phyloP scores from a whole-genome alignment of 2,888 invertebrate genomes.

The Penaeus monodon region DNA sequence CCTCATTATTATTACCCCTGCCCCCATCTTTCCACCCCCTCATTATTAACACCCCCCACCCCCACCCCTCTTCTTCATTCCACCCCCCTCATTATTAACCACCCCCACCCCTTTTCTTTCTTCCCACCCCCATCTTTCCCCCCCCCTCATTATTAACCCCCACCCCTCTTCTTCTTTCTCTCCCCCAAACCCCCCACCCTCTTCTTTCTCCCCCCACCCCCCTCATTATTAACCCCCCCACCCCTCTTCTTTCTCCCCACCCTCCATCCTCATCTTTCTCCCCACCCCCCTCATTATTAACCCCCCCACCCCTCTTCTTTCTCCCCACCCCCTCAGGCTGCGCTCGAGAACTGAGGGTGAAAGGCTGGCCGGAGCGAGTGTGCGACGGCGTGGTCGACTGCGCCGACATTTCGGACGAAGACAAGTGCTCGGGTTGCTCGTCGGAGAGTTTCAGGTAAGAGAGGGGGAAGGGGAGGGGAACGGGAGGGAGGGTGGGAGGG shows the following conservation, averaged over 20 bases:
- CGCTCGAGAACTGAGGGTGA: conserved; percentile 79
- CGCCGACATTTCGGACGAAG: conserved; percentile 85
- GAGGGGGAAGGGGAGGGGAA: too few relatives aligned
- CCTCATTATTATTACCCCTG: background rate
- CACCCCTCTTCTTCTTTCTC: background rate
- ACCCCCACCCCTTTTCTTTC: background rate
- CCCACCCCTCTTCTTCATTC: background rate
- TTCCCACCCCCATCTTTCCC: too few relatives aligned
- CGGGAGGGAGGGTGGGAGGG: too few relatives aligned
- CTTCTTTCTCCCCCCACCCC: too few relatives aligned
- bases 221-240: background rate
- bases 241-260: background rate
- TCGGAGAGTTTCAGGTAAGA: conserved; percentile 72
- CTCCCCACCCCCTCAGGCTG: conserved; percentile 75
- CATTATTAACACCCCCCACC: too few relatives aligned
- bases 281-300: background rate
- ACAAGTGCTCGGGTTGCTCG: conserved; percentile 82
- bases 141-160: background rate
- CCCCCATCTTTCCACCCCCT: background rate
- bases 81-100: background rate
- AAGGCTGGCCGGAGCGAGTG: conserved; percentile 81
- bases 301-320: background rate
- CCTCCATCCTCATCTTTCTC: background rate
- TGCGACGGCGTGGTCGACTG: conserved; percentile 91
- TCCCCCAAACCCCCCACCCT: too few relatives aligned